Evolutionary conservation across 2,888 invertebrate species (phyloP).

Genomic region (Notocelia uddmanniana): DNA sequence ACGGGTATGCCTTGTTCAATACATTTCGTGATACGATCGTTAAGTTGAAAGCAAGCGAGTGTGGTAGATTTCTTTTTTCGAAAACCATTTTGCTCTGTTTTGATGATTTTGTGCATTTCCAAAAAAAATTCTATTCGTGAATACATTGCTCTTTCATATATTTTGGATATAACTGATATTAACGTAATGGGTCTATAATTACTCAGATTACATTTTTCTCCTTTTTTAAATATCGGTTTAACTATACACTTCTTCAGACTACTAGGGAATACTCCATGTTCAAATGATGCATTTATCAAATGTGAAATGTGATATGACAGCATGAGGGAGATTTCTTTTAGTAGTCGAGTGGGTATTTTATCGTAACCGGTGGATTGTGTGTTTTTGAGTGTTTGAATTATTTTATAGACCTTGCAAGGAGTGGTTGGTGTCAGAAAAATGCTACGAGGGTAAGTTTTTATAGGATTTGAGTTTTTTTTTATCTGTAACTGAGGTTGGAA

Average conservation of each 20-base stretch:
- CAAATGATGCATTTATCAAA: not conserved
- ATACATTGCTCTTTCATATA: too few species aligned
- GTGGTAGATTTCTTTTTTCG: too few species aligned
- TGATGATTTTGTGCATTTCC: too few species aligned
- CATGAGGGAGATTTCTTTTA: not conserved
- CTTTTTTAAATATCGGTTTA: too few species aligned
- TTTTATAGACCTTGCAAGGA: not conserved
- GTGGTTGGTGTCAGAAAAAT: not conserved
- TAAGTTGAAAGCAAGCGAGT: too few species aligned
- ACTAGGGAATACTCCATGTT: not conserved
- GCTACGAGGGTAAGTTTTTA: not conserved
- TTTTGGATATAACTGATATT: too few species aligned
- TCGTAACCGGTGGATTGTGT: not conserved
- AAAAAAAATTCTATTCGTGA: too few species aligned
- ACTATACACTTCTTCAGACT: not conserved
- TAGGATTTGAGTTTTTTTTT: not conserved
- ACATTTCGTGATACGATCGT: too few species aligned
- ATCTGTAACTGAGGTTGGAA: not conserved
- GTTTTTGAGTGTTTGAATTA: not conserved
- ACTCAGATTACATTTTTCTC: too few species aligned
- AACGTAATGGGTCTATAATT: too few species aligned
- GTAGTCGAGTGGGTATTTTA: not conserved
- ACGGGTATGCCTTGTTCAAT: too few species aligned
- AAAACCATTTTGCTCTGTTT: too few species aligned
- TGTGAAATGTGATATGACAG: slow-evolving; percentile 2